Conservation (phyloP, 1,140 invertebrate genomes). For the Latrodectus geometricus region DNA sequence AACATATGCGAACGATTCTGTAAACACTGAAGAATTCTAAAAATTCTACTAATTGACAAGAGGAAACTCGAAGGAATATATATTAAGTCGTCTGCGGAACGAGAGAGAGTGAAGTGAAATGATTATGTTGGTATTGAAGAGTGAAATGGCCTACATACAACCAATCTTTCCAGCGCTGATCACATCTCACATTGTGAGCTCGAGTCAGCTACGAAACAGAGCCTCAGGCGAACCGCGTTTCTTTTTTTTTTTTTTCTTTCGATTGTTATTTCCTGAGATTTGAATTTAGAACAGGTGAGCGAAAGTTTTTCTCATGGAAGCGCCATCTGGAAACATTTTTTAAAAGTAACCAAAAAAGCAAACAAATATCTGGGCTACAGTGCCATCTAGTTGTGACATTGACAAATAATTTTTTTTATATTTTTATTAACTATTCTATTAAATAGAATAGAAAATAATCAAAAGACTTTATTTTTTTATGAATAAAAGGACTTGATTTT, state of each 20-base stretch:
- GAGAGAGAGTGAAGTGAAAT: background rate
- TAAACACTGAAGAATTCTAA: too few relatives aligned
- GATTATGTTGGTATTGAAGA: background rate
- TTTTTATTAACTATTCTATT: too few relatives aligned
- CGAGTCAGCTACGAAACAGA: background rate
- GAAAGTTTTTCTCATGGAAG: background rate
- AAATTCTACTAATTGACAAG: too few relatives aligned
- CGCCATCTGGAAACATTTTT: background rate
- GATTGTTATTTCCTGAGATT: background rate
- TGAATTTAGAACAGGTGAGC: background rate
- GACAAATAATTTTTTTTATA: too few relatives aligned
- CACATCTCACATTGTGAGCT: background rate
- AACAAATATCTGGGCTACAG: too few relatives aligned
- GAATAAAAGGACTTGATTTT: too few relatives aligned
- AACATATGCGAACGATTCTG: too few relatives aligned
- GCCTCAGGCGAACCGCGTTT: background rate
- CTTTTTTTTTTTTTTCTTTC: background rate
- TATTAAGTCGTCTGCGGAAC: background rate
- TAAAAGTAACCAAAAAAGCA: background rate
- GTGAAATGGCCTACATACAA: constrained; percentile 6
- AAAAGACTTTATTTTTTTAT: too few relatives aligned
- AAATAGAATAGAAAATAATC: too few relatives aligned
- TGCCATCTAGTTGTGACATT: too few relatives aligned
- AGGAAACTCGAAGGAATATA: background rate
- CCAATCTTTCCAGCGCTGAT: background rate